phyloP scores from a whole-genome alignment of 1,140 invertebrate genomes.

The Samia ricini region DNA sequence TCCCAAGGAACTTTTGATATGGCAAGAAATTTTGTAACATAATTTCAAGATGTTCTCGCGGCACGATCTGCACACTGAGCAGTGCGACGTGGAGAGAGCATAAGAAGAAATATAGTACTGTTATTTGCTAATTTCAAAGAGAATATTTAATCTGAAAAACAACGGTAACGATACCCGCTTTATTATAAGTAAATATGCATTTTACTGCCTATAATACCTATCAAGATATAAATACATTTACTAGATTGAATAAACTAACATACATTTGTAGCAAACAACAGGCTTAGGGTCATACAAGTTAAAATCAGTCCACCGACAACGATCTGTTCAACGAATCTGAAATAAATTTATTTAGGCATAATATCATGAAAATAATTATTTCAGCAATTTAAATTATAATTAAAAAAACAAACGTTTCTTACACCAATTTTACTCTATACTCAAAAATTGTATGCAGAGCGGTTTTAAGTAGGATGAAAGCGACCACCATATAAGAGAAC shows the following conservation, averaged over 20 bases:
- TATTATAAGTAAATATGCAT: no score
- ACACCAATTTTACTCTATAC: slow-evolving; percentile 66
- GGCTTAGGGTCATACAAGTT: slow-evolving; percentile 46
- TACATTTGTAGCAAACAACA: slow-evolving; percentile 50
- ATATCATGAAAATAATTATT: not conserved
- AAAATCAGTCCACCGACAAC: slow-evolving; percentile 46
- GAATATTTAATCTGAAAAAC: no score
- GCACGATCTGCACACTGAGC: no score
- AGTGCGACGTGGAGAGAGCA: no score
- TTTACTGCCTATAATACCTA: no score
- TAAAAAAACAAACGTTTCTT: slow-evolving; percentile 26
- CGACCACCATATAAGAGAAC: slow-evolving; percentile 56
- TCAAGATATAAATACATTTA: no score
- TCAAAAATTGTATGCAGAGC: slow-evolving; percentile 65
- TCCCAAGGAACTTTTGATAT: no score
- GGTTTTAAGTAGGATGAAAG: slow-evolving; percentile 54
- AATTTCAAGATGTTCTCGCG: no score
- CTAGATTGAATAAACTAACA: slow-evolving; percentile 17
- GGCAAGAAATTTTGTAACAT: no score
- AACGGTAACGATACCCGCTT: no score
- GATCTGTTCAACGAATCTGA: slow-evolving; percentile 51
- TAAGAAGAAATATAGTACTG: no score
- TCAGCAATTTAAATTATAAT: slow-evolving; percentile 3
- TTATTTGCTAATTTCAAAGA: no score
- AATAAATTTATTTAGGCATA: slow-evolving; percentile 11